Conservation (phyloP, 92 coral and sea anemone genomes). For the Ricordea florida region DNA sequence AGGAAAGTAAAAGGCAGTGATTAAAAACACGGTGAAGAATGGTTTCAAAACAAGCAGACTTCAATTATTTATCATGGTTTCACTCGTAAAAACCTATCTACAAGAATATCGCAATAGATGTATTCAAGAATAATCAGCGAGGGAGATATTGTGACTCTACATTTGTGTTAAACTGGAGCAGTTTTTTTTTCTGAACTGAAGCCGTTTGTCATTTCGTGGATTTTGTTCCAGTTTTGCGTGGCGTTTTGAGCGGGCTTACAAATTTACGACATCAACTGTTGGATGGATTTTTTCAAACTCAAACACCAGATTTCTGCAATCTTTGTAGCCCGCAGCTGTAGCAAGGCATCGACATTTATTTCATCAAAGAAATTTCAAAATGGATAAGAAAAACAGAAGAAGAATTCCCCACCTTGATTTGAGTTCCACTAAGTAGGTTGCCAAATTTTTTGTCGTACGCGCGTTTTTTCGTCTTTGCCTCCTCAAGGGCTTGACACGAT, state of each 20-base stretch:
- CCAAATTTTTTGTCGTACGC: too few relatives aligned
- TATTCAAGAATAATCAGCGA: slow-evolving; percentile 16
- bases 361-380: background rate
- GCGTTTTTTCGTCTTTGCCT: too few relatives aligned
- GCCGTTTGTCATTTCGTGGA: too few relatives aligned
- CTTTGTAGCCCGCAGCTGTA: background rate
- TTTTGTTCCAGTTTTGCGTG: too few relatives aligned
- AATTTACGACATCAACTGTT: too few relatives aligned
- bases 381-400: background rate
- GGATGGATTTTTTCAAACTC: too few relatives aligned
- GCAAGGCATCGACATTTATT: slow-evolving; percentile 2
- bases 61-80: slow-evolving; percentile 24
- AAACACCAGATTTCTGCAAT: background rate
- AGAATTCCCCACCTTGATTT: slow-evolving; percentile 28
- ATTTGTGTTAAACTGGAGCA: background rate
- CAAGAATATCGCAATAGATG: background rate
- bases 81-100: background rate
- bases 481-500: background rate
- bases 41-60: too few relatives aligned
- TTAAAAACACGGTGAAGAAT: too few relatives aligned
- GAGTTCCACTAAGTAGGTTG: too few relatives aligned
- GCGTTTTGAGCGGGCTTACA: too few relatives aligned
- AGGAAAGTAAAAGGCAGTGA: too few relatives aligned
- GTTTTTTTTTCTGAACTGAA: slow-evolving; percentile 19
- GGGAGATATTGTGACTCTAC: slow-evolving; percentile 30